phyloP scores from a whole-genome alignment of 2,113 vertebrate species.

The Elephas maximus region DNA sequence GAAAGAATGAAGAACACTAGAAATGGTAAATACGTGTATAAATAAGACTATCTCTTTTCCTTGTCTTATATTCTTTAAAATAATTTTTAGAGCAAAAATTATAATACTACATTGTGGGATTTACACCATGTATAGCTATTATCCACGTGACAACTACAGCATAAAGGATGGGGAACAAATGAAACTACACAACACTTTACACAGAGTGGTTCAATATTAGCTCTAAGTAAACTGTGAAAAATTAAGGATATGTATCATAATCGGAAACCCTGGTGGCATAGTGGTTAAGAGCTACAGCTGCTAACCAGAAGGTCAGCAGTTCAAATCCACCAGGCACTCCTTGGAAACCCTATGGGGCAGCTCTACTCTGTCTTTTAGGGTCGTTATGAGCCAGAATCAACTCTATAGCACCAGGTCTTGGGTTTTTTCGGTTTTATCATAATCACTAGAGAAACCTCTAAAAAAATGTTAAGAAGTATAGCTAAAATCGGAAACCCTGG shows the following conservation, averaged over 20 bases:
- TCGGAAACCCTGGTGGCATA: background rate
- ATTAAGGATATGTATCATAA: background rate
- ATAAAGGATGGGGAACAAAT: background rate
- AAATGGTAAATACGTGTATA: background rate
- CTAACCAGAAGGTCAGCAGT: too few relatives aligned
- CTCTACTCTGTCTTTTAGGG: too few relatives aligned
- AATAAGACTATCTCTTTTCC: background rate
- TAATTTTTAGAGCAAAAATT: background rate
- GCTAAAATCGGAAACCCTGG: background rate
- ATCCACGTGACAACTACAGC: background rate
- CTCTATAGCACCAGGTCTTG: too few relatives aligned
- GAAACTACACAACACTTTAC: background rate
- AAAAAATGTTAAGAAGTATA: conserved; percentile 39
- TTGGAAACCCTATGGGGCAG: too few relatives aligned
- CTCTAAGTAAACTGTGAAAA: conserved; percentile 18
- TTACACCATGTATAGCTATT: background rate
- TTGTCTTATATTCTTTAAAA: conserved; percentile 20
- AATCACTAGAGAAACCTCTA: background rate
- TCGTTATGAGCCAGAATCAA: too few relatives aligned
- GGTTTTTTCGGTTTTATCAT: background rate
- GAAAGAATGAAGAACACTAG: background rate
- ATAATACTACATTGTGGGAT: background rate
- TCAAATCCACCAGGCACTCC: too few relatives aligned
- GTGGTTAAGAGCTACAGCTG: too few relatives aligned
- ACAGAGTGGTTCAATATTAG: conserved; percentile 38